Percentiles rank a stretch among this genome's conserved stretches.
These are phyloP conservation scores for Tychaedon coryphoeus DNA, from an alignment of 2,113 vertebrate genomes.

Conservation along the genomic window DNA sequence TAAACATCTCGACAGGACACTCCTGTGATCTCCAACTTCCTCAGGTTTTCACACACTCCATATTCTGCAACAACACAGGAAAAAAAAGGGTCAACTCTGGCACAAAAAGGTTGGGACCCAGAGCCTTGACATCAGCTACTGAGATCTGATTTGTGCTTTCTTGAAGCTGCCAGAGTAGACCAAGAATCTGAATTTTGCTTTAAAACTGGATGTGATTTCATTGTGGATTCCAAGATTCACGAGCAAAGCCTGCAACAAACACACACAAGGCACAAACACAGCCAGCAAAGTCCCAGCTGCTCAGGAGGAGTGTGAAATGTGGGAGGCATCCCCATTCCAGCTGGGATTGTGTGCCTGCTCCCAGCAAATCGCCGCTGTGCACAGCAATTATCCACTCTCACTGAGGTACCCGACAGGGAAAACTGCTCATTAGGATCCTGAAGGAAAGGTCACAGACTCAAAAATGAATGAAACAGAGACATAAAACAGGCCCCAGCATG, in stretches of 20 bases:
- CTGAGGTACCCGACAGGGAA: slow-evolving; percentile 1
- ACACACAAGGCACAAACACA: neutral
- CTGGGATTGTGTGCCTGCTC: neutral
- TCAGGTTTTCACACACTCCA: slow-evolving; percentile 87
- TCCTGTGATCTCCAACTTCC: slow-evolving; percentile 88
- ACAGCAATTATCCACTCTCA: neutral
- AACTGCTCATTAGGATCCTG: slow-evolving; percentile 20
- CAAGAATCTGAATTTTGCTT: neutral
- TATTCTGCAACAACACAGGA: slow-evolving; percentile 82
- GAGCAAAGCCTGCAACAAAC: neutral
- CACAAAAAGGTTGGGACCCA: neutral
- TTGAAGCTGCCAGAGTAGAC: neutral
- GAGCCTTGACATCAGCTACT: accelerated
- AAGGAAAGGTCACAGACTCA: slow-evolving; percentile 36
- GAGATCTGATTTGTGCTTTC: neutral
- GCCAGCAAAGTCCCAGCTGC: neutral
- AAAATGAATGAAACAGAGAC: slow-evolving; percentile 17
- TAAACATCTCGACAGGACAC: slow-evolving; percentile 91
- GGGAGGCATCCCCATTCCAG: neutral
- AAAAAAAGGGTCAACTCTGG: neutral
- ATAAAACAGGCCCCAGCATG: slow-evolving; percentile 18
- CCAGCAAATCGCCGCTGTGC: neutral
- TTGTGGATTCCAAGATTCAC: neutral
- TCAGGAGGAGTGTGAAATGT: neutral
- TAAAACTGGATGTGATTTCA: accelerated